Base-by-base conservation (phyloP, 2,797 vertebrate genomes). In the Eleutherodactylus coqui region DNA sequence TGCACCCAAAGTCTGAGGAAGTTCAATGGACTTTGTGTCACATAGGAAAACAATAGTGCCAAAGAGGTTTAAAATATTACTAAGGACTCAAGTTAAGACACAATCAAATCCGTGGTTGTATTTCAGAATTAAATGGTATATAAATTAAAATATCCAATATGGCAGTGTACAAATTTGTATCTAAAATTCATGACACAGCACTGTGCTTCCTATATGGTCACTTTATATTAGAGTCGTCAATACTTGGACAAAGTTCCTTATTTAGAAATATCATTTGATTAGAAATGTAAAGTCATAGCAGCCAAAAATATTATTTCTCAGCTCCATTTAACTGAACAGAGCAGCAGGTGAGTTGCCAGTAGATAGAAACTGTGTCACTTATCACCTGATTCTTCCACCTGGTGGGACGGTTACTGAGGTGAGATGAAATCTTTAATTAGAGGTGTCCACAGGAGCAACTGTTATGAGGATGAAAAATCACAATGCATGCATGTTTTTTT, bases 401-500 rank as follows among this genome's bases (percentile, higher is more conserved):
- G 45, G 67, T 79, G 79, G n/a, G 82, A 72, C 67, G 79, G 24
- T 21, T 82, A 72, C 0, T 0, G 82, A 85, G 55, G 75, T 84
- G 67, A 67, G 72, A 75, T 84, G 83, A 84, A 86, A 89, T 67
- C 41, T 87, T 89, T 84, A 87, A 86, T 85, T 85, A 87, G 83
- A 85, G 83, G 69, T 86, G 84, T 85, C 55, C 72, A 0, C 0
- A 75, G 45, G 80, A 88, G 73, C 88, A 87, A 88, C 84, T 51
- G 32, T 43, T n/a, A 45, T 49, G 60, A 85, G 85, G 89, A 89
- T 89, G 72, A 87, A 81, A 87, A 87, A 87, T 87, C 86, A 87
- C 86, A 87, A 87, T 84, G 86, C 76, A 87, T 84, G 86, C 82
- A 75, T 86, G 81, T 88, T 77, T 86, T 92, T 89, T 90, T 91